Conservation (phyloP, 1,140 invertebrate genomes). For the Drosophila repleta region DNA sequence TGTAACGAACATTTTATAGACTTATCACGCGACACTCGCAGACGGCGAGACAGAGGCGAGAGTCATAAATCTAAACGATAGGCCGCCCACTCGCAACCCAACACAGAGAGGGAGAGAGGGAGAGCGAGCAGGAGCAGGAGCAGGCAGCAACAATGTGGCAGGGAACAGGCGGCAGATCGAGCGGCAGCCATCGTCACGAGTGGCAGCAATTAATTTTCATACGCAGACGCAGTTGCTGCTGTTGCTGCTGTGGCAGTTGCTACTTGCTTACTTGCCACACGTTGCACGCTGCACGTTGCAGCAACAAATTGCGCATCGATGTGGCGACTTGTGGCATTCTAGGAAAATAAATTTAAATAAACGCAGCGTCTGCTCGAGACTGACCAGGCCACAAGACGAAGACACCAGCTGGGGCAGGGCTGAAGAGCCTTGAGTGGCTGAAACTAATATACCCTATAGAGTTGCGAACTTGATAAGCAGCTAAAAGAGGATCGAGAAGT, state of each 20-base stretch:
- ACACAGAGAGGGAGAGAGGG: not conserved
- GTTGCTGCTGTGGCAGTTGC: conserved; percentile 26
- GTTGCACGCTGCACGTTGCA: conserved; percentile 34
- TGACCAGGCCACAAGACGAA: not conserved
- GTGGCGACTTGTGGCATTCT: conserved; percentile 79
- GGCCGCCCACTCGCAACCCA: conserved; percentile 52
- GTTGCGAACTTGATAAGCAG: no score
- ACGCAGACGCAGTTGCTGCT: conserved; percentile 52
- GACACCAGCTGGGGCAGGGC: not conserved
- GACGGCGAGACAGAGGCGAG: conserved; percentile 37
- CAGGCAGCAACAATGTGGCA: not conserved
- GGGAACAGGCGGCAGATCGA: conserved; percentile 1
- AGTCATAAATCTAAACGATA: conserved; percentile 77
- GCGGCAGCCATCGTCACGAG: conserved; percentile 68
- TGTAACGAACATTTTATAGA: conserved; percentile 77
- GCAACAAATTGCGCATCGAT: conserved; percentile 80
- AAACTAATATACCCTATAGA: no score
- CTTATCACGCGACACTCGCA: conserved; percentile 76
- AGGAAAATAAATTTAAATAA: conserved; percentile 82
- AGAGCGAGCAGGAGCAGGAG: not conserved
- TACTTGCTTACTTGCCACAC: conserved; percentile 15
- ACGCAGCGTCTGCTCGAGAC: conserved; percentile 8
- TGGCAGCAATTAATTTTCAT: conserved; percentile 82
- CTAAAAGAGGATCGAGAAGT: no score
- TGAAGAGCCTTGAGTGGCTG: no score